Evolutionary conservation across 2,113 vertebrate genomes (phyloP).

Genomic region (Myrmecophaga tridactyla): DNA sequence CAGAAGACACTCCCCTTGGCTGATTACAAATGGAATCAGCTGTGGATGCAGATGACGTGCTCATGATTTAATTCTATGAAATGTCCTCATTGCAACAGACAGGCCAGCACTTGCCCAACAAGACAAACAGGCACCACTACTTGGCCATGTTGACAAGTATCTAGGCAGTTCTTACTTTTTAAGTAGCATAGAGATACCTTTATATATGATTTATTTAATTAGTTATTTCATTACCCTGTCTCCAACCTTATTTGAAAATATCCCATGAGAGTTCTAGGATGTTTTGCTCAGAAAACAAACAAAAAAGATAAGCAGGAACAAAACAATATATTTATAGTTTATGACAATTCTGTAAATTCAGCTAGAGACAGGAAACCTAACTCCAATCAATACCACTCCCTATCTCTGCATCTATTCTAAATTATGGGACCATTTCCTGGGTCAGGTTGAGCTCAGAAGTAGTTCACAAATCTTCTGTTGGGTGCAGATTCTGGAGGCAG

Average conservation of each 20-base stretch:
- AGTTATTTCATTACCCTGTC: not conserved
- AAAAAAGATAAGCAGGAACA: not conserved
- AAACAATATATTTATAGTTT: not conserved
- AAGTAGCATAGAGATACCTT: not conserved
- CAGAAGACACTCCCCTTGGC: too few relatives aligned
- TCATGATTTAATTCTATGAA: too few relatives aligned
- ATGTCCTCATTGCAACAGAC: too few relatives aligned
- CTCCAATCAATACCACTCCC: not conserved
- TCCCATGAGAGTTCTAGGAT: not conserved
- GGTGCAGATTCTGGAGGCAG: not conserved
- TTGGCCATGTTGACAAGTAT: too few relatives aligned
- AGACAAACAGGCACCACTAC: too few relatives aligned
- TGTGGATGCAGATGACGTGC: too few relatives aligned
- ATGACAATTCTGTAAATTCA: not conserved
- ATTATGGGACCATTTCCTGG: not conserved
- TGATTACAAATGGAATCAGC: too few relatives aligned
- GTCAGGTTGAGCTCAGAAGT: fast-evolving
- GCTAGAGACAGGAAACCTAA: not conserved
- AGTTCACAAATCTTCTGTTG: not conserved
- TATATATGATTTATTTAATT: not conserved
- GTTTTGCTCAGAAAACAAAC: not conserved
- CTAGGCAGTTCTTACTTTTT: not conserved
- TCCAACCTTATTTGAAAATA: not conserved
- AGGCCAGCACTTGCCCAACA: too few relatives aligned
- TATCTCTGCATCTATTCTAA: not conserved